Base-by-base conservation (phyloP, 2,888 invertebrate genomes). In the Lycaena phlaeas region DNA sequence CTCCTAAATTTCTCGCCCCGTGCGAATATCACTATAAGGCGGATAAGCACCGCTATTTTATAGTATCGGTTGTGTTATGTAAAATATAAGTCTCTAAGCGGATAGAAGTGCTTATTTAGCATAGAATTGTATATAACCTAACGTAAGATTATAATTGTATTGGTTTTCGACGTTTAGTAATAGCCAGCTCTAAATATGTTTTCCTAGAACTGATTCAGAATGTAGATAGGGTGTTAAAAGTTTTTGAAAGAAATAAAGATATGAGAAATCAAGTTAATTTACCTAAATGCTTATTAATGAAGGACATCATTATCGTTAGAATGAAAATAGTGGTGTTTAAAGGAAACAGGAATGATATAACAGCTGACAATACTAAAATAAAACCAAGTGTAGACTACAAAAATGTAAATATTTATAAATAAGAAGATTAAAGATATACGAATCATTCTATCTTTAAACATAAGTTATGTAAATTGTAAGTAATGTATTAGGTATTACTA, bases 1-100 rank as follows among this genome's bases (percentile, higher is more conserved):
- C 31, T 25, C 29, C 22, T 25, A 39, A 11, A 25, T 30, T 30
- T 39, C 39, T 25, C 14, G 9, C 31, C 26, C 39, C 36, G 15
- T 41, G 36, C 51, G 53, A 55, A 52, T 57, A 54, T 65, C 54
- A 60, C 46, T 67, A 51, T 51, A 54, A 51, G 56, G 42, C 45
- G 48, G 56, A 52, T 55, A 37, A 57, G 56, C 59, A 61, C 73
- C 63, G 71, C 73, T 79, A 79, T 73, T 76, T 71, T 68, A 76
- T 82, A 82, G 79, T 71, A 75, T 77, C 77, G 82, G 82, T 84
- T 84, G 82, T 84, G 82, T 81, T 77, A 75, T 78, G 73, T 81
- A 78, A 63, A 64, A 72, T 79, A 76, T 66, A 68, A 73, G 68
- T 71, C 64, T 71, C 68, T 64, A 65, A 64, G 67, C 72, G 69